These are phyloP conservation scores for Anoplopoma fimbria DNA, from an alignment of 2,113 vertebrate species.

Conservation along the genomic window DNA sequence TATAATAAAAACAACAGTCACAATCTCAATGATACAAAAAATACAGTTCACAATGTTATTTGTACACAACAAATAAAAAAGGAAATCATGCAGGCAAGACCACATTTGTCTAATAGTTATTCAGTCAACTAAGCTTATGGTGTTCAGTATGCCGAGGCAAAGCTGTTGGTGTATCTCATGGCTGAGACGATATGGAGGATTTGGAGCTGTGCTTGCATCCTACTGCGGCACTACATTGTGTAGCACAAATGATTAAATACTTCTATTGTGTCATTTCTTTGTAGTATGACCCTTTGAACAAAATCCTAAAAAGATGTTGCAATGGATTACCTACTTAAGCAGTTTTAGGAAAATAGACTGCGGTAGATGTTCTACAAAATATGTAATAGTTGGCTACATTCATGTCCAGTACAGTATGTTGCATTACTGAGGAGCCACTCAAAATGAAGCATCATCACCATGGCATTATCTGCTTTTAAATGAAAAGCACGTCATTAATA, in stretches of 20 bases:
- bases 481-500: conserved; percentile 54
- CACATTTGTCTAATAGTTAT: conserved; percentile 80
- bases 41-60: conserved; percentile 83
- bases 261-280: conserved; percentile 42
- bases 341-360: conserved; percentile 54
- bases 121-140: conserved; percentile 72
- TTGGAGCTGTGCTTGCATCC: conserved; percentile 56
- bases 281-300: conserved; percentile 26
- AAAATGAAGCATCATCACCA: conserved; percentile 57
- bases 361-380: conserved; percentile 52
- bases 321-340: conserved; percentile 49
- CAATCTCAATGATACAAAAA: conserved; percentile 83
- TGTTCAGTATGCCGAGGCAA: conserved; percentile 49
- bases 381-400: conserved; percentile 73
- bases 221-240: conserved; percentile 46
- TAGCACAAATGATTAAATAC: conserved; percentile 61
- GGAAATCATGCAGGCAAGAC: conserved; percentile 82
- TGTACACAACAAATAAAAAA: conserved; percentile 77
- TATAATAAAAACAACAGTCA: conserved; percentile 86
- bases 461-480: conserved; percentile 26
- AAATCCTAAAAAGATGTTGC: conserved; percentile 38
- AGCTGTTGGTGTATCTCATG: conserved; percentile 56
- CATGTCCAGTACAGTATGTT: conserved; percentile 72
- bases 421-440: conserved; percentile 68
- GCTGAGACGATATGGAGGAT: conserved; percentile 45